Evolutionary conservation across 30 jellyfish, hydroid and myxozoan genomes (phyloP).

Genomic region (Cassiopea andromeda): DNA sequence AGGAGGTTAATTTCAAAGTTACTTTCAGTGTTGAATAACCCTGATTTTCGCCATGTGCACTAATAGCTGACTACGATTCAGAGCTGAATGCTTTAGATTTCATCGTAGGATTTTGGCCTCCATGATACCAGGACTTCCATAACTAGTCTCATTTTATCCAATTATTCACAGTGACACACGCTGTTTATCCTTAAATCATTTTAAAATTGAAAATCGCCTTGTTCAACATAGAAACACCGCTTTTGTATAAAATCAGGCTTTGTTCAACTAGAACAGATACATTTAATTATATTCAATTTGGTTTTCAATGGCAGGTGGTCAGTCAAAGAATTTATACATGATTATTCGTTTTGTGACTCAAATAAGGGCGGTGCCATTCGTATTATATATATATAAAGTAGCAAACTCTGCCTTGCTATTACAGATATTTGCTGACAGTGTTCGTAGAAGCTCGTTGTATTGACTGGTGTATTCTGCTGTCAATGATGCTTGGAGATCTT

Average conservation of each 20-base stretch:
- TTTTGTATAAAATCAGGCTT: neutral
- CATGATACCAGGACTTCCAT: neutral
- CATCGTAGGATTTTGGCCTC: neutral
- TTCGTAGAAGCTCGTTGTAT: constrained; percentile 91
- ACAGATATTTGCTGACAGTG: constrained; percentile 80
- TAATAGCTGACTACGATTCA: neutral
- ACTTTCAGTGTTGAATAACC: neutral
- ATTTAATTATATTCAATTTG: neutral
- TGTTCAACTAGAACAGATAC: neutral
- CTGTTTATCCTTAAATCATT: neutral
- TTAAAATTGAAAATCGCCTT: neutral
- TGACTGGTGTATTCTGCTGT: constrained; percentile 90
- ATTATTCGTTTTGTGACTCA: neutral
- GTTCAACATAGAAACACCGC: neutral
- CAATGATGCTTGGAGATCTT: constrained; percentile 83
- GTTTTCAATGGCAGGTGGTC: neutral
- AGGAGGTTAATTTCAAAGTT: neutral
- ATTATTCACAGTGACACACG: neutral
- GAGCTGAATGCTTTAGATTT: neutral
- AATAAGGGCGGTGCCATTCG: neutral
- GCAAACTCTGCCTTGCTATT: neutral
- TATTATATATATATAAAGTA: neutral
- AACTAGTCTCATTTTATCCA: neutral
- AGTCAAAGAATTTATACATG: neutral
- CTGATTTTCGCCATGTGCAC: neutral